Percentiles rank a stretch among this genome's conserved stretches.
These are phyloP conservation scores for Pelagia noctiluca DNA, from an alignment of 30 jellyfish, hydroid and myxozoan genomes.

Conservation along the genomic window DNA sequence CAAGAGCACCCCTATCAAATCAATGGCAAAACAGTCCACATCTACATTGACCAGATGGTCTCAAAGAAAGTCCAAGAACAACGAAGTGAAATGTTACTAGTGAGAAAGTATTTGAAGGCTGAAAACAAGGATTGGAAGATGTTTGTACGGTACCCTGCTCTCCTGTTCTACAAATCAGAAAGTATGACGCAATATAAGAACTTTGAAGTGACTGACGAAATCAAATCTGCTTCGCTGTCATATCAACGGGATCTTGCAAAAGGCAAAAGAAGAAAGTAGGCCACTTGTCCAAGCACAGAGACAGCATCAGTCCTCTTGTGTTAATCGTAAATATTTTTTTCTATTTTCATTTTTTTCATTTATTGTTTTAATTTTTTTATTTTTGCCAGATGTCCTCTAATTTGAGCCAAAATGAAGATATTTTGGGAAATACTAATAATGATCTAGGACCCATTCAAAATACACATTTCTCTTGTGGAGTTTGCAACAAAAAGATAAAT, in stretches of 20 bases:
- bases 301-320: slow-evolving; percentile 1
- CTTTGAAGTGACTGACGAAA: slow-evolving; percentile 2
- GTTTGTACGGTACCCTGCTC: slow-evolving; percentile 2
- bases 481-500: background rate
- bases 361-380: background rate
- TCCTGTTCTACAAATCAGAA: background rate
- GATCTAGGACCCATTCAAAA: slow-evolving; percentile 1
- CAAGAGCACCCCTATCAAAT: slow-evolving; percentile 6
- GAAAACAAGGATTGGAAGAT: background rate
- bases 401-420: background rate
- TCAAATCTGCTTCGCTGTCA: slow-evolving; percentile 6
- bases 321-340: background rate
- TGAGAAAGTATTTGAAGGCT: slow-evolving; percentile 3
- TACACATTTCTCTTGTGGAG: slow-evolving; percentile 5
- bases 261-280: slow-evolving; percentile 2
- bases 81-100: background rate
- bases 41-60: slow-evolving; percentile 2
- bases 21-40: slow-evolving; percentile 3
- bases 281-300: slow-evolving; percentile 9
- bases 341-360: background rate
- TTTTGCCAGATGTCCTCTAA: slow-evolving; percentile 2
- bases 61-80: slow-evolving; percentile 1
- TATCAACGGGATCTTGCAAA: slow-evolving; percentile 1
- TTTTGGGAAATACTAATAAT: background rate
- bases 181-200: background rate